Conservation (phyloP, 2,888 invertebrate species). For the Pollenia labialis region DNA sequence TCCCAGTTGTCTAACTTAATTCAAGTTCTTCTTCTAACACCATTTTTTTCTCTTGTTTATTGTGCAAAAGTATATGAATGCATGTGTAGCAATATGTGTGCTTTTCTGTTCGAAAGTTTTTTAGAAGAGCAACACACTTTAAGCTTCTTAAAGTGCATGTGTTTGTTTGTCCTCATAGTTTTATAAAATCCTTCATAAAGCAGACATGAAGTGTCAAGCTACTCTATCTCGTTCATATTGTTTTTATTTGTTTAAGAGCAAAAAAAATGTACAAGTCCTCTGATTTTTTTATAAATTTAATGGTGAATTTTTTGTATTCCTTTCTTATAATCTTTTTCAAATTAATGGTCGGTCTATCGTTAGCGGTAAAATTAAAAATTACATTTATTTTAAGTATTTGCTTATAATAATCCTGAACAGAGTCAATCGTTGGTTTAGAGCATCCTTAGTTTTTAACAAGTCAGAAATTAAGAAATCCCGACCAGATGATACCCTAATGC, state of each 20-base stretch:
- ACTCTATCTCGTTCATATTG: slow-evolving; percentile 30
- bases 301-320: not conserved
- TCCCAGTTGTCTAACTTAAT: slow-evolving; percentile 8
- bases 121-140: slow-evolving; percentile 42
- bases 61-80: not conserved
- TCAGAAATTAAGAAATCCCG: too few species aligned
- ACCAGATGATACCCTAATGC: too few species aligned
- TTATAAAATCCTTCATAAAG: slow-evolving; percentile 41
- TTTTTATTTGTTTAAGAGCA: slow-evolving; percentile 23
- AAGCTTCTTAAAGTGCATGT: slow-evolving; percentile 64
- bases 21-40: slow-evolving; percentile 28
- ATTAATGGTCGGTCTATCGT: not conserved
- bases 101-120: slow-evolving; percentile 29
- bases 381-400: too few species aligned
- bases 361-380: too few species aligned
- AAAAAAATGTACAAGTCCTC: not conserved
- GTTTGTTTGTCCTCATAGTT: slow-evolving; percentile 16
- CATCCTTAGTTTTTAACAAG: too few species aligned
- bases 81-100: not conserved
- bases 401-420: too few species aligned
- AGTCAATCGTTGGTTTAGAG: too few species aligned
- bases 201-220: slow-evolving; percentile 57
- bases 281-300: not conserved
- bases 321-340: not conserved
- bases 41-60: not conserved